phyloP scores from a whole-genome alignment of 2,888 invertebrate genomes.

The Aphelenchoides bicaudatus region DNA sequence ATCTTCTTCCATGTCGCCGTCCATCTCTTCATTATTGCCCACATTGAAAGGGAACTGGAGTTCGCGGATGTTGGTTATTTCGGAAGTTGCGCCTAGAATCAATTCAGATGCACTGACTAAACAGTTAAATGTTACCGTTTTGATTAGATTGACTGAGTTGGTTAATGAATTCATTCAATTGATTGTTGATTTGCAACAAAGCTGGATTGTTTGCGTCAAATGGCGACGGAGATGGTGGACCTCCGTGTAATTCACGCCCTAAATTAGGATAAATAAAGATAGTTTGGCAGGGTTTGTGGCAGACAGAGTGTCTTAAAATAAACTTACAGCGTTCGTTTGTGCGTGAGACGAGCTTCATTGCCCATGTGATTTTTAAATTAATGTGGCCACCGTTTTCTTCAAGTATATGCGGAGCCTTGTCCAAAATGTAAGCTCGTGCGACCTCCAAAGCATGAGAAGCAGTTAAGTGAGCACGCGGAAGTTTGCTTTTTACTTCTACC shows the following conservation, averaged over 20 bases:
- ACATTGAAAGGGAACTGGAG: neutral
- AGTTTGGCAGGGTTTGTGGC: no score
- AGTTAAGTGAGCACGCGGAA: conserved; percentile 44
- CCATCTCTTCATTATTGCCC: no score
- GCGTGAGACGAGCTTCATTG: conserved; percentile 57
- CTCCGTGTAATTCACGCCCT: conserved; percentile 7
- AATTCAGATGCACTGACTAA: neutral
- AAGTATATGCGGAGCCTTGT: conserved; percentile 60
- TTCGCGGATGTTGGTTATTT: neutral
- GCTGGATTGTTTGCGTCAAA: no score
- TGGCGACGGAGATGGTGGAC: conserved; percentile 1
- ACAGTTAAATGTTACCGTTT: neutral
- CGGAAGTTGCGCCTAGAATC: neutral
- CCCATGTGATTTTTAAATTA: conserved; percentile 62
- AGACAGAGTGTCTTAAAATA: no score
- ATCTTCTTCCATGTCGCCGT: no score
- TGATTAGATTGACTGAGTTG: neutral
- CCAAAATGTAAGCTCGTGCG: conserved; percentile 61
- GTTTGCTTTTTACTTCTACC: conserved; percentile 45
- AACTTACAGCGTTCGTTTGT: conserved; percentile 45
- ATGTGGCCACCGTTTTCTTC: conserved; percentile 62
- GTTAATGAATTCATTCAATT: neutral
- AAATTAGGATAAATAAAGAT: no score
- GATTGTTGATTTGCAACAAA: no score
- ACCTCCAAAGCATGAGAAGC: conserved; percentile 61